Evolutionary conservation across 2,113 vertebrate species (phyloP).

Genomic region (Uria lomvia): DNA sequence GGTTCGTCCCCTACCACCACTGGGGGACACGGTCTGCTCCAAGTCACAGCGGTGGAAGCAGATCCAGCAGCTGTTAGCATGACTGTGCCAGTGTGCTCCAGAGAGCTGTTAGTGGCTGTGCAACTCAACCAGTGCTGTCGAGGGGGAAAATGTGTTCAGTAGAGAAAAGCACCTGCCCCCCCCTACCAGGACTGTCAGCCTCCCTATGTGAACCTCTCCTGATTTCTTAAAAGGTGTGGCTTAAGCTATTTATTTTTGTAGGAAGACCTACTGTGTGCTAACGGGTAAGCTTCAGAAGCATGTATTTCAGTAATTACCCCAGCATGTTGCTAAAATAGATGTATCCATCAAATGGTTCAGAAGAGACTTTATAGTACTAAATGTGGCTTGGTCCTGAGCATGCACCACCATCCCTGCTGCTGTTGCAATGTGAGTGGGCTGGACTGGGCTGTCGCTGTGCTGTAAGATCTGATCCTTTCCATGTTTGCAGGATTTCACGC

Average conservation of each 20-base stretch:
- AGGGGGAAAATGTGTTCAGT: neutral
- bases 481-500: conserved; percentile 55
- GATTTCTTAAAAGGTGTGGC: neutral
- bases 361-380: neutral
- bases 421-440: neutral
- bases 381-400: rapidly evolving
- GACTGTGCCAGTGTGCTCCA: rapidly evolving
- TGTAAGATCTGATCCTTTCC: conserved; percentile 56
- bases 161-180: neutral
- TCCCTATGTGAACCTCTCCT: neutral
- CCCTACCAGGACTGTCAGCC: neutral
- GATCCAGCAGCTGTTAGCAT: neutral
- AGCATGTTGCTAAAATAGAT: neutral
- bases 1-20: neutral
- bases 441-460: neutral
- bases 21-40: neutral
- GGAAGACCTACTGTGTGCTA: neutral
- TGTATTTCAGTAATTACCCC: neutral
- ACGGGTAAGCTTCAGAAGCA: neutral
- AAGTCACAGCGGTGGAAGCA: neutral
- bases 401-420: neutral
- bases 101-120: rapidly evolving
- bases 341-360: neutral
- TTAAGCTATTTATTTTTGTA: neutral
- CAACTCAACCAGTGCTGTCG: neutral